Base-by-base conservation (phyloP, 2,797 vertebrate genomes). In the Pseudocheirus occidentalis region DNA sequence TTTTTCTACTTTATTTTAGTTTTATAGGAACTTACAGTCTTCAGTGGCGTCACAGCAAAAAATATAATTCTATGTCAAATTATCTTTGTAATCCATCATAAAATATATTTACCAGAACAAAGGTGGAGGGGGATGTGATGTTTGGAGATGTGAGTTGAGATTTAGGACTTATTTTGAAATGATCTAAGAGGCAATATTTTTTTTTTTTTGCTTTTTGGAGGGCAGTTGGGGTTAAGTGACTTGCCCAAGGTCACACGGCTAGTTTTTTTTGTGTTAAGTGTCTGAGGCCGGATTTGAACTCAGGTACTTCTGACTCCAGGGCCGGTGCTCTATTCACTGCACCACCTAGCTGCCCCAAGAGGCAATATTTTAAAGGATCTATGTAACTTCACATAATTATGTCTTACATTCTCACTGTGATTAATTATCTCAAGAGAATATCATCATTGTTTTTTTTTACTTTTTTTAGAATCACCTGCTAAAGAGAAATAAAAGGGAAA, bases 391-490 rank as follows among this genome's bases (percentile, higher is more conserved):
- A 57, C 93, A 93, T 94, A 95, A 95, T 59, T 89, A 56, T 90
- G 4, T 54, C 12, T 96, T 95, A 73, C 92, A 94, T 90, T 94
- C 55, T 27, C 0, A 40, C 81, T 93, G 56, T 95, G 89, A 73
- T 90, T 95, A 96, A 95, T 96, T 96, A 93, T 95, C 81, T 94
- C 21, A 52, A 87, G 31, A 13, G 59, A 93, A 27, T 55, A 1
- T 56, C n/a, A n/a, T n/a, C n/a, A n/a, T 90, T 91, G 87, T 93
- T 96, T 24, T 56, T 54, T 91, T 91, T 90, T 93, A 94, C 73
- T 81, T 55, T 58, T 92, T 90, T 94, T 87, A 90, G 90, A 95
- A 90, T n/a, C 34, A 92, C 66, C 31, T 93, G 40, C 14, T 91
- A 50, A 94, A 93, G 95, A 55, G 4, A 92, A 95, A 81, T 92